Evolutionary conservation across 1,140 invertebrate genomes (phyloP).

Genomic region (Piezodorus guildinii): DNA sequence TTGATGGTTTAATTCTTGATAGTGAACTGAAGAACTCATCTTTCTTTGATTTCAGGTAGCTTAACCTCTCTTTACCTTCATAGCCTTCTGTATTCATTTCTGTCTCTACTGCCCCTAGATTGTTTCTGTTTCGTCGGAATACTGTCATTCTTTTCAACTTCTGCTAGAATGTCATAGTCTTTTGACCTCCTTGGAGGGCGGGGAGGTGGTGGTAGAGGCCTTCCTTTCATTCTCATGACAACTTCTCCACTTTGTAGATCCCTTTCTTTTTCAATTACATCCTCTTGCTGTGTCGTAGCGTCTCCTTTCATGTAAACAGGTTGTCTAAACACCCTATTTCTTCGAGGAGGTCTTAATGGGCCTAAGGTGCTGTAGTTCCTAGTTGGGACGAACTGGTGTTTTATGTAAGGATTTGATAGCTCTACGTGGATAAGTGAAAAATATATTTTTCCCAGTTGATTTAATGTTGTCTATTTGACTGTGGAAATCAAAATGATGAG

Average conservation of each 20-base stretch:
- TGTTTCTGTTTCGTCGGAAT: background rate
- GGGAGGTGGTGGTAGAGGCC: conserved; percentile 69
- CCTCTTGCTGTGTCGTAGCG: conserved; percentile 20
- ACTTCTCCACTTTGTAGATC: conserved; percentile 55
- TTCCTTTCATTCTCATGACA: conserved; percentile 63
- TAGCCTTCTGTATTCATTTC: background rate
- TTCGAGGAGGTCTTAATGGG: conserved; percentile 42
- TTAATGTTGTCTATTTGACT: conserved; percentile 16
- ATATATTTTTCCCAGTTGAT: conserved; percentile 26
- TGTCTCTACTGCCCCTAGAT: background rate
- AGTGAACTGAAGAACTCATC: background rate
- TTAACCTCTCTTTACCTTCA: background rate
- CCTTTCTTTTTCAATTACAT: conserved; percentile 30
- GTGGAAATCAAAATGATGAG: conserved; percentile 9
- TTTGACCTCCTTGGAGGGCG: conserved; percentile 51
- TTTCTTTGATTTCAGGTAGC: background rate
- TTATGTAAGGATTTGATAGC: conserved; percentile 26
- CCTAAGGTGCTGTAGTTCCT: conserved; percentile 54
- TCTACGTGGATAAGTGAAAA: conserved; percentile 40
- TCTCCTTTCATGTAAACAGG: conserved; percentile 29
- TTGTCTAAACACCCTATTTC: conserved; percentile 37
- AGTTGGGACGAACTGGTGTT: conserved; percentile 39
- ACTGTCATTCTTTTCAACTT: background rate
- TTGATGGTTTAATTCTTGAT: background rate
- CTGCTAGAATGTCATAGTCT: conserved; percentile 19